phyloP scores from a whole-genome alignment of 2,888 invertebrate genomes.

The Exocentrus adspersus region DNA sequence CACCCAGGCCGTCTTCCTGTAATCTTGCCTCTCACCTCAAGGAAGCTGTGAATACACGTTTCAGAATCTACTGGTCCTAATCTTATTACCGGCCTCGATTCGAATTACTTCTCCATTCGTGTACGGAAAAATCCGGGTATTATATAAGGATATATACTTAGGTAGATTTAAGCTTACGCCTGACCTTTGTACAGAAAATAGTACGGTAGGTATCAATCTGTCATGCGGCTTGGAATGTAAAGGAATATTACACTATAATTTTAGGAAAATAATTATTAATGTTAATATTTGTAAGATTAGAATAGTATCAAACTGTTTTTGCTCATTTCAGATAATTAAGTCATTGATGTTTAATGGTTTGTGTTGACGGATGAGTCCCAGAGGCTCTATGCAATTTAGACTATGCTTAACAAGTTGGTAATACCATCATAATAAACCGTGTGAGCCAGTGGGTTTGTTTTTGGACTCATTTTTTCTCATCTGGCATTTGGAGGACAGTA shows the following conservation, averaged over 20 bases:
- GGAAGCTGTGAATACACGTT: background rate
- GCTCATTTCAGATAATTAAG: slow-evolving; percentile 33
- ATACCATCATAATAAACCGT: too few relatives aligned
- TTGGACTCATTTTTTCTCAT: too few relatives aligned
- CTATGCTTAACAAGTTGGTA: too few relatives aligned
- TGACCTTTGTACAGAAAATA: background rate
- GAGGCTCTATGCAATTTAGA: too few relatives aligned
- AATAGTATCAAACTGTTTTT: slow-evolving; percentile 31
- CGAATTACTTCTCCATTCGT: background rate
- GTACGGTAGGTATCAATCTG: background rate
- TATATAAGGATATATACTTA: background rate
- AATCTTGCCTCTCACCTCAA: background rate
- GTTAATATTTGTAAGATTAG: slow-evolving; percentile 33
- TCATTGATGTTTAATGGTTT: slow-evolving; percentile 6
- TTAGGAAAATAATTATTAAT: slow-evolving; percentile 30
- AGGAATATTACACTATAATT: slow-evolving; percentile 10
- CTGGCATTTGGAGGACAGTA: too few relatives aligned
- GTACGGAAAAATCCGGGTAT: background rate
- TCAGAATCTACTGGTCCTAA: background rate
- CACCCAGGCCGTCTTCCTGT: too few relatives aligned
- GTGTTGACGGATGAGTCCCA: slow-evolving; percentile 3
- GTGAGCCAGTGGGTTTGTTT: too few relatives aligned
- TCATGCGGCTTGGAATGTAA: slow-evolving; percentile 6
- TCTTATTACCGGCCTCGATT: background rate
- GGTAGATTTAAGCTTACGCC: background rate